Conservation (phyloP, 2,888 invertebrate genomes). For the Copidosoma aretas region DNA sequence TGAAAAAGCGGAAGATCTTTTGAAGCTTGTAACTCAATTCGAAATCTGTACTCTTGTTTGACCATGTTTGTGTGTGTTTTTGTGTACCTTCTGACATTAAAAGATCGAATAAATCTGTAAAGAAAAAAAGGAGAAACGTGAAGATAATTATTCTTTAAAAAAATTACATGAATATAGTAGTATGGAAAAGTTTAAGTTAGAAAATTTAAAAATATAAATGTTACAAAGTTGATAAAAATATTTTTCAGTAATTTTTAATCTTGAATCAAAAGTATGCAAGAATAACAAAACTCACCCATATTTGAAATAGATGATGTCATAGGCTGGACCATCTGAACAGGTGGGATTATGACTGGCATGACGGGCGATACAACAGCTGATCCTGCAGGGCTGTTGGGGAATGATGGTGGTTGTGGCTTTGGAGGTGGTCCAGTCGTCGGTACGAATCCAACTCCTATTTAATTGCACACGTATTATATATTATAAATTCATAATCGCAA, state of each 20-base stretch:
- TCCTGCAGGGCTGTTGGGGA: slow-evolving; percentile 61
- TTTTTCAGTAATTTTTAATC: neutral
- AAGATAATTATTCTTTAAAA: slow-evolving; percentile 10
- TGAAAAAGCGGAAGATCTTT: slow-evolving; percentile 17
- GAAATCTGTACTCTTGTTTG: slow-evolving; percentile 27
- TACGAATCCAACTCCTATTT: slow-evolving; percentile 54
- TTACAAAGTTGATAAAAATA: neutral
- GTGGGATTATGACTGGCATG: slow-evolving; percentile 42
- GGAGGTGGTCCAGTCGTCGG: slow-evolving; percentile 58
- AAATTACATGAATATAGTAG: slow-evolving; percentile 7
- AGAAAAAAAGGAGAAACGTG: slow-evolving; percentile 45
- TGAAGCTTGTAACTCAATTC: slow-evolving; percentile 28
- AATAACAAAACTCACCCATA: slow-evolving; percentile 49
- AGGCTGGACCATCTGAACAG: slow-evolving; percentile 49
- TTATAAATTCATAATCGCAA: too few species aligned
- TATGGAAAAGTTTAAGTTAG: slow-evolving; percentile 9
- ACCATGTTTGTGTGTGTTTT: slow-evolving; percentile 2
- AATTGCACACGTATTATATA: neutral
- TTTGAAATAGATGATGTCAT: slow-evolving; percentile 46
- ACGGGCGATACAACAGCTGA: slow-evolving; percentile 48
- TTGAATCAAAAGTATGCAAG: neutral
- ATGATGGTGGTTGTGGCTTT: slow-evolving; percentile 62
- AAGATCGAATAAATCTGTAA: slow-evolving; percentile 59
- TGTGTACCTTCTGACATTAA: slow-evolving; percentile 55
- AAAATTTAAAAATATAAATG: slow-evolving; percentile 1